phyloP scores from a whole-genome alignment of 2,113 vertebrate species.

The Microtus montanus region DNA sequence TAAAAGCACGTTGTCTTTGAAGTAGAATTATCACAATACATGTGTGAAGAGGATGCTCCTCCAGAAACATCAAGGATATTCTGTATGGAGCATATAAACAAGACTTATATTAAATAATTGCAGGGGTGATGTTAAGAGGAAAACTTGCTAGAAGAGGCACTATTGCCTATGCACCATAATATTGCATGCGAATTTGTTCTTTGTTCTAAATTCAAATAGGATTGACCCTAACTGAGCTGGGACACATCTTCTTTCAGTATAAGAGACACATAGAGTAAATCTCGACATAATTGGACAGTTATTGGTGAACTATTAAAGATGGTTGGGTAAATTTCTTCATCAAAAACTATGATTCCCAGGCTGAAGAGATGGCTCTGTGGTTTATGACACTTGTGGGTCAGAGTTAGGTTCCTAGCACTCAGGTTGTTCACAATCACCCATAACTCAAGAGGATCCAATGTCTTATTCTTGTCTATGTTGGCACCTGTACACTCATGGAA shows the following conservation, averaged over 20 bases:
- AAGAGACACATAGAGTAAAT: background rate
- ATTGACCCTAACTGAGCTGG: background rate
- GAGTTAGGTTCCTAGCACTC: background rate
- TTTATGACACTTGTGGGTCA: background rate
- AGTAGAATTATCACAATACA: constrained; percentile 2
- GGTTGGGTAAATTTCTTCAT: background rate
- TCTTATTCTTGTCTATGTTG: background rate
- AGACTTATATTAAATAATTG: background rate
- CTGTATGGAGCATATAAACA: background rate
- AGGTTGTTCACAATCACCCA: background rate
- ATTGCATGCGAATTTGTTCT: background rate
- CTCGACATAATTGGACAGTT: background rate
- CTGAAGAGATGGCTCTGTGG: background rate
- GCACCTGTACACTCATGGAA: background rate
- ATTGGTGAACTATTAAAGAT: background rate
- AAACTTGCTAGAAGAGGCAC: background rate
- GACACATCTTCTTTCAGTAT: background rate
- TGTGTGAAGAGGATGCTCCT: background rate
- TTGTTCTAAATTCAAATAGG: background rate
- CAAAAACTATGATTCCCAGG: background rate
- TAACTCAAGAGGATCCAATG: background rate
- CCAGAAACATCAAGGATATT: constrained; percentile 28
- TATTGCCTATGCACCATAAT: background rate
- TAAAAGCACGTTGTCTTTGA: constrained; percentile 48
- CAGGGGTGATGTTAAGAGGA: background rate